Percentiles rank a stretch among this genome's conserved stretches.
phyloP scores from a whole-genome alignment of 2,113 vertebrate genomes.

The Emydocephalus ijimae region DNA sequence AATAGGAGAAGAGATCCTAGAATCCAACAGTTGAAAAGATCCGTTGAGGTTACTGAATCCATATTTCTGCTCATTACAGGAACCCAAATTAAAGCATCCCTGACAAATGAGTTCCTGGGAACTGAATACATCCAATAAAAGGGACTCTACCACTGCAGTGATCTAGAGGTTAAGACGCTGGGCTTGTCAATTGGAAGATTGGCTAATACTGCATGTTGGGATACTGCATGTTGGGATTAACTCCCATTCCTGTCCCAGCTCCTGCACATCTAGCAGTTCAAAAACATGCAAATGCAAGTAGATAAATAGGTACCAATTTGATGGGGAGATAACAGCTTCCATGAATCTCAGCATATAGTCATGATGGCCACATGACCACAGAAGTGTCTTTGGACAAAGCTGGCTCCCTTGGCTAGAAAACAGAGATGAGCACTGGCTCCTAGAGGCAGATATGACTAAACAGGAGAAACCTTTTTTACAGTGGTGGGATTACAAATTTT shows the following conservation, averaged over 20 bases:
- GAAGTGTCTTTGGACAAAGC: not conserved
- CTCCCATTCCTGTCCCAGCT: not conserved
- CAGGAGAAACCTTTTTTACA: not conserved
- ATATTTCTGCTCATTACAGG: not conserved
- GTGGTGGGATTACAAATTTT: too few relatives aligned
- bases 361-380: not conserved
- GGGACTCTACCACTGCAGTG: not conserved
- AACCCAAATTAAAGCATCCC: not conserved
- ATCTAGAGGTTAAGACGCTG: not conserved
- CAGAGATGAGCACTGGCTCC: not conserved
- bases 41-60: not conserved
- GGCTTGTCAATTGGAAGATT: not conserved
- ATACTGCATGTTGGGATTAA: not conserved
- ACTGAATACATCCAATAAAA: not conserved
- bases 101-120: not conserved
- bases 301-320: not conserved
- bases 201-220: not conserved
- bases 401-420: not conserved
- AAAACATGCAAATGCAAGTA: not conserved
- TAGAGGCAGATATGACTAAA: not conserved
- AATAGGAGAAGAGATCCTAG: not conserved
- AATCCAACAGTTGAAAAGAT: not conserved
- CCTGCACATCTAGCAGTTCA: not conserved
- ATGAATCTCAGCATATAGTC: not conserved
- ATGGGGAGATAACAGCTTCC: not conserved